Conservation (phyloP, 2,797 vertebrate genomes). For the Lutjanus campechanus region DNA sequence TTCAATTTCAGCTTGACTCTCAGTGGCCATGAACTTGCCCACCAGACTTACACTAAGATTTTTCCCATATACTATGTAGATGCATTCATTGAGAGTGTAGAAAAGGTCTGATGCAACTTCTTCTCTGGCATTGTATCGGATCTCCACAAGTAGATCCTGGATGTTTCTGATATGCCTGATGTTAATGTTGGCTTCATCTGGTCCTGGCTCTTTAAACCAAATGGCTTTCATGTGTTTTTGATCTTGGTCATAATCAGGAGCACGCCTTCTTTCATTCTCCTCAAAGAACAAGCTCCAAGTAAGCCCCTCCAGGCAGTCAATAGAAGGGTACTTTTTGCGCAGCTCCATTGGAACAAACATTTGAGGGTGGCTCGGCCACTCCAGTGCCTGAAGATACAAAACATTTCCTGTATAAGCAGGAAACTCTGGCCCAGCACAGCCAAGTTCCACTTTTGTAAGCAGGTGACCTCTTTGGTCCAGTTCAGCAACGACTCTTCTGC, state of each 20-base stretch:
- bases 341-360: slow-evolving; percentile 79
- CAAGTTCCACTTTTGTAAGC: slow-evolving; percentile 41
- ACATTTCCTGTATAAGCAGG: slow-evolving; percentile 63
- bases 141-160: slow-evolving; percentile 79
- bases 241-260: slow-evolving; percentile 60
- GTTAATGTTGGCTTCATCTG: slow-evolving; percentile 19
- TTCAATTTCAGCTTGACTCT: slow-evolving; percentile 38
- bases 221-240: slow-evolving; percentile 38
- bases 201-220: slow-evolving; percentile 65
- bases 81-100: slow-evolving; percentile 78
- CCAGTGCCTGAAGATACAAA: slow-evolving; percentile 64
- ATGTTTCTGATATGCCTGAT: slow-evolving; percentile 77
- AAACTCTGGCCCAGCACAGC: slow-evolving; percentile 55
- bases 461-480: slow-evolving; percentile 61
- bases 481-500: slow-evolving; percentile 60
- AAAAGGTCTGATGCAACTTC: slow-evolving; percentile 58
- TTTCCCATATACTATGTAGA: slow-evolving; percentile 68
- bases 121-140: slow-evolving; percentile 76
- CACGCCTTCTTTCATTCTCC: slow-evolving; percentile 73
- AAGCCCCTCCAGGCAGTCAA: slow-evolving; percentile 79
- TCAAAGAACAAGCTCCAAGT: slow-evolving; percentile 82
- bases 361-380: slow-evolving; percentile 78
- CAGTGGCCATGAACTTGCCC: slow-evolving; percentile 66
- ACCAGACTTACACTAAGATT: slow-evolving; percentile 64
- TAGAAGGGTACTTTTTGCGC: slow-evolving; percentile 75